Conservation (phyloP, 2,888 invertebrate genomes). For the Catonia carolina region DNA sequence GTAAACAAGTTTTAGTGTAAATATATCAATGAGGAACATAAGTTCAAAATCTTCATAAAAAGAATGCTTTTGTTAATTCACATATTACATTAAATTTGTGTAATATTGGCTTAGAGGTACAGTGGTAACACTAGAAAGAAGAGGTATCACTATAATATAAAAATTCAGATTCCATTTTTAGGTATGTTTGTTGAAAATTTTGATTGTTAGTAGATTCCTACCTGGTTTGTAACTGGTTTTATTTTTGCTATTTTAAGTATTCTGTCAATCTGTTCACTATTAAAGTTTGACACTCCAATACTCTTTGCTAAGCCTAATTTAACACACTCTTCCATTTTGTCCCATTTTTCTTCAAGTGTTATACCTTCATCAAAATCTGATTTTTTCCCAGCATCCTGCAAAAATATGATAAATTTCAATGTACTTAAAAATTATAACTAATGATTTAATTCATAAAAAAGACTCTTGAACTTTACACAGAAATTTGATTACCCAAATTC, state of each 20-base stretch:
- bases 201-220: too few species aligned
- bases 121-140: too few species aligned
- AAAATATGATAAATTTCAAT: slow-evolving; percentile 37
- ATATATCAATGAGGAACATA: too few species aligned
- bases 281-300: slow-evolving; percentile 80
- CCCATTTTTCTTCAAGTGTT: slow-evolving; percentile 55
- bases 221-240: slow-evolving; percentile 61
- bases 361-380: not conserved
- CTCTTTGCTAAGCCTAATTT: slow-evolving; percentile 60
- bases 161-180: too few species aligned
- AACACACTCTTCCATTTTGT: slow-evolving; percentile 63
- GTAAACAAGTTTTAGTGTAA: too few species aligned
- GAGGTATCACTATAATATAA: too few species aligned
- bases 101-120: too few species aligned
- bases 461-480: not conserved
- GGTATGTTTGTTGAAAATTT: too few species aligned
- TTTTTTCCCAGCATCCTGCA: slow-evolving; percentile 39
- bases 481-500: too few species aligned
- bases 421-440: not conserved
- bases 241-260: slow-evolving; percentile 54
- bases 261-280: slow-evolving; percentile 62
- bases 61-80: too few species aligned
- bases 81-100: too few species aligned
- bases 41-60: too few species aligned
- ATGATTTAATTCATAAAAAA: slow-evolving; percentile 25